Conservation (phyloP, 2,888 invertebrate genomes). For the Blastobasis lacticolella region DNA sequence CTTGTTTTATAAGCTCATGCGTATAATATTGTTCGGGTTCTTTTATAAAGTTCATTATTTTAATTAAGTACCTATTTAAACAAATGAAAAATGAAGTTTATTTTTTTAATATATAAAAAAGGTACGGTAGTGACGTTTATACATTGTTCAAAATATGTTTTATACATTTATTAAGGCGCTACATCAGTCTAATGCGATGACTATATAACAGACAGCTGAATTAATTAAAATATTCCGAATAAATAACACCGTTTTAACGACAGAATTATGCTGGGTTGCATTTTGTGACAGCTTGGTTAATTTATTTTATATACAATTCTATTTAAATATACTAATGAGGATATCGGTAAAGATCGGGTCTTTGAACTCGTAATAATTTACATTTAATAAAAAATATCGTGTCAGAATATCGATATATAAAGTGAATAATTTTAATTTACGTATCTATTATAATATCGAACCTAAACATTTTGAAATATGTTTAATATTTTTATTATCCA, state of each 20-base stretch:
- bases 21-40: no score
- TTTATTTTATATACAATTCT: constrained; percentile 3
- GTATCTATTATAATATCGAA: no score
- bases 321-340: neutral
- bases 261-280: constrained; percentile 17
- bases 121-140: constrained; percentile 11
- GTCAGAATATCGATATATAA: neutral
- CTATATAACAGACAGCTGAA: constrained; percentile 34
- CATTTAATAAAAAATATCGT: neutral
- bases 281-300: constrained; percentile 20
- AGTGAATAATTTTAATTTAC: neutral
- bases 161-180: constrained; percentile 39
- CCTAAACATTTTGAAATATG: no score
- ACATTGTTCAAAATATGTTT: constrained; percentile 40
- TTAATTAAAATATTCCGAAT: constrained; percentile 21
- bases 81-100: no score
- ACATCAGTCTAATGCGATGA: constrained; percentile 64
- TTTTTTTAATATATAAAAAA: no score
- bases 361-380: no score
- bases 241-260: constrained; percentile 16
- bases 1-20: no score
- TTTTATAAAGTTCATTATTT: no score
- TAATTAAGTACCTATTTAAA: no score
- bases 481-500: neutral
- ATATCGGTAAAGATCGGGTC: no score